Base-by-base conservation (phyloP, 2,797 vertebrate genomes). In the Pelodytes ibericus region DNA sequence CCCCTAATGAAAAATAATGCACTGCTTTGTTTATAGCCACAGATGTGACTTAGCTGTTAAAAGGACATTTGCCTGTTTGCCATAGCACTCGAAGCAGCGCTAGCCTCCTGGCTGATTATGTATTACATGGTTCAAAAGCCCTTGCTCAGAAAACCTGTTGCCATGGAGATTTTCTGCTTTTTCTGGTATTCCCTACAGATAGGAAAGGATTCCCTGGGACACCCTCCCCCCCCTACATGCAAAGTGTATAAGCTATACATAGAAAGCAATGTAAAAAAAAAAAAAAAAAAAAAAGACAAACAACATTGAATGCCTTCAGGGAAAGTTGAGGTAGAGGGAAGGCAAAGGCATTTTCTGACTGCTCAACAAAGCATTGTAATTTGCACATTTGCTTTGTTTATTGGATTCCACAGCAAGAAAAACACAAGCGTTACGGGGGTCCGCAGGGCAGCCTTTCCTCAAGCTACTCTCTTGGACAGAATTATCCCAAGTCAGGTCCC, bases 141-240 rank as follows among this genome's bases (percentile, higher is more conserved):
- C 86, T 87, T 90, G 90, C 88, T 74, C 90, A 90, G 90, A 91
- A n/a, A 76, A 82, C 86, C 82, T 20, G 94, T 98, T 96, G 88
- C 93, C 93, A 95, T 94, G 93, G 95, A 89, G 92, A 98, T 87
- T 85, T 81, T 86, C 80, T 81, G 92, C 91, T 92, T 88, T 90
- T 89, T 87, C 93, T 93, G 89, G 89, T 93, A 91, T 93, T 95
- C 92, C 93, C 90, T 88, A 68, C 86, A 87, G 90, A 93, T 93
- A 91, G 87, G 84, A 82, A 81, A 84, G 84, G 86, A 80, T 84
- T 74, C 79, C 81, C 81, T 87, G 75, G 60, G 8, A 20, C 24
- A 26, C 30, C 67, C 30, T 61, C 20, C 71, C 76, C 68, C 70
- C 84, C 82, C 68, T 65, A 41, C 61, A 75, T 79, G 79, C 88